Evolutionary conservation across 2,888 invertebrate species (phyloP).

Genomic region (Dasysyrphus albostriatus): DNA sequence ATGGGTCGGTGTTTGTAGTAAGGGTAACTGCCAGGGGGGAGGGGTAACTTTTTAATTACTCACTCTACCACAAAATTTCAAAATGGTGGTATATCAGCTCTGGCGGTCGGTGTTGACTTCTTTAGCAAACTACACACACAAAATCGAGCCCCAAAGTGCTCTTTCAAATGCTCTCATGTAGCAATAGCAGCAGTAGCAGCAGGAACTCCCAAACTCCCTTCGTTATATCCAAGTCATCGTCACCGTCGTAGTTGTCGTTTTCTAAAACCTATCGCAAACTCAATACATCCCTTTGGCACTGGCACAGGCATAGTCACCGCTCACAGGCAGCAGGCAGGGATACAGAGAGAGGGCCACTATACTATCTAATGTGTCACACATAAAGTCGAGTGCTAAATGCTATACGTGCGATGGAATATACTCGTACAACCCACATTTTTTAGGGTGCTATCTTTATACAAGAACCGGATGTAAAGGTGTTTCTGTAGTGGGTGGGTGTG

Average conservation of each 20-base stretch:
- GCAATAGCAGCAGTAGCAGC: background rate
- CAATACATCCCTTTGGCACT: conserved; percentile 22
- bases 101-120: conserved; percentile 40
- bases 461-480: conserved; percentile 42
- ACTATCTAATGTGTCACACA: conserved; percentile 64
- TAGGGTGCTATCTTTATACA: conserved; percentile 33
- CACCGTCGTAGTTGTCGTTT: conserved; percentile 3
- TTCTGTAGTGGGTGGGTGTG: conserved; percentile 9
- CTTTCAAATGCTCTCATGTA: conserved; percentile 27
- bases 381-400: conserved; percentile 70
- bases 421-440: conserved; percentile 54
- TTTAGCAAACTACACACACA: conserved; percentile 20
- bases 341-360: conserved; percentile 22
- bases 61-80: conserved; percentile 48
- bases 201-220: conserved; percentile 27
- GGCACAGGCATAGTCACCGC: background rate
- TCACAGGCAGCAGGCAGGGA: background rate
- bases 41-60: conserved; percentile 69
- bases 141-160: conserved; percentile 49
- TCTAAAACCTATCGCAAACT: conserved; percentile 8
- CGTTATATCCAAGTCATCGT: conserved; percentile 4
- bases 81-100: conserved; percentile 14
- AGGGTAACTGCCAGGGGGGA: background rate
- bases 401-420: conserved; percentile 49
- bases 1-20: background rate